phyloP scores from a whole-genome alignment of 2,113 vertebrate species.

The Xerus inauris region DNA sequence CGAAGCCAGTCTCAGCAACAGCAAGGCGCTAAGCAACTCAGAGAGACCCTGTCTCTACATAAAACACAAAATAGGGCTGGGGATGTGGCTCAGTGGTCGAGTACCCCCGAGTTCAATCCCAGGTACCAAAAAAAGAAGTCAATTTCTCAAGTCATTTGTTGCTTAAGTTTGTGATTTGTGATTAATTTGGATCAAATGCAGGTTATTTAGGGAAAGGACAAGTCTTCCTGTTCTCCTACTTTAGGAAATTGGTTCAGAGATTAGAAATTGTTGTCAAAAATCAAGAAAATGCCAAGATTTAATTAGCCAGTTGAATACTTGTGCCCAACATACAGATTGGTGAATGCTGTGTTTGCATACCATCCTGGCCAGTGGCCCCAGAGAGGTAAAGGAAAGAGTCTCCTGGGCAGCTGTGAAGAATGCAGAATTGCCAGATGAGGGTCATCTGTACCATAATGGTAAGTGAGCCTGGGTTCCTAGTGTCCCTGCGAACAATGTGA shows the following conservation, averaged over 20 bases:
- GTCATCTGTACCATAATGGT: too few species aligned
- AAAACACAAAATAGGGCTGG: too few species aligned
- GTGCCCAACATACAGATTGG: not conserved
- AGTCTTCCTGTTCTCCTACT: not conserved
- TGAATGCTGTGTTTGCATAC: not conserved
- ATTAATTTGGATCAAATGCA: not conserved
- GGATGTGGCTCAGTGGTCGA: too few species aligned
- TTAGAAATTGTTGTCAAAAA: not conserved
- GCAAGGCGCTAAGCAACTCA: too few species aligned
- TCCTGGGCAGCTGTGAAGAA: fast-evolving
- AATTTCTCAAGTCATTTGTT: not conserved
- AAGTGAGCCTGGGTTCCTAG: too few species aligned
- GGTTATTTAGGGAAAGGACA: not conserved
- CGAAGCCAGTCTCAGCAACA: too few species aligned
- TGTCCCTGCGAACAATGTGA: not conserved
- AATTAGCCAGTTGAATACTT: not conserved
- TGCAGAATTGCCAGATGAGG: too few species aligned
- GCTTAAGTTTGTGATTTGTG: not conserved
- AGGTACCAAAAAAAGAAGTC: too few species aligned
- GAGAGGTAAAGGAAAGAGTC: not conserved
- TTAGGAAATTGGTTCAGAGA: not conserved
- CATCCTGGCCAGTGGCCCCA: not conserved
- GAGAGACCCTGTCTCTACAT: too few species aligned
- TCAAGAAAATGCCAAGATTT: not conserved
- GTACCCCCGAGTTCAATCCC: too few species aligned